Conservation (phyloP, 2,888 invertebrate genomes). For the Aleiodes alternator region DNA sequence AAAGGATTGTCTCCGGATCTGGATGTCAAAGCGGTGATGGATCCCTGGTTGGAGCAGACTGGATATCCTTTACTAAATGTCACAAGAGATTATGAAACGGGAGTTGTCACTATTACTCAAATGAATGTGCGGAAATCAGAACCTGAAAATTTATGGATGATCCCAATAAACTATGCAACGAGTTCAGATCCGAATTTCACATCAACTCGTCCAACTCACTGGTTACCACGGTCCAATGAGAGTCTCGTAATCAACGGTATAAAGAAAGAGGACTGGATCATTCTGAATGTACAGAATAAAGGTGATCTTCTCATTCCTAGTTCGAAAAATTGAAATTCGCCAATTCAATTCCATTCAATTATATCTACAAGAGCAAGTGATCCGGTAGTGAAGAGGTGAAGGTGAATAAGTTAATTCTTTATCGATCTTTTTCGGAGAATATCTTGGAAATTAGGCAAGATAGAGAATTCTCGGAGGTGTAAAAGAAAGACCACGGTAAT, state of each 20-base stretch:
- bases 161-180: constrained; percentile 77
- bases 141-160: constrained; percentile 63
- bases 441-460: too few species aligned
- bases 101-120: constrained; percentile 54
- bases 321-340: too few species aligned
- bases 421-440: too few species aligned
- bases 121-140: constrained; percentile 32
- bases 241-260: constrained; percentile 65
- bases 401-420: too few species aligned
- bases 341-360: too few species aligned
- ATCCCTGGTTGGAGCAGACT: constrained; percentile 75
- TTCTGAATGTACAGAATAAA: constrained; percentile 63
- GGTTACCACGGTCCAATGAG: constrained; percentile 68
- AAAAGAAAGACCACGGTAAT: too few species aligned
- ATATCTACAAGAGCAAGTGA: too few species aligned
- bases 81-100: constrained; percentile 60
- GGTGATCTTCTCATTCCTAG: constrained; percentile 64
- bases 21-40: constrained; percentile 58
- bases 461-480: too few species aligned
- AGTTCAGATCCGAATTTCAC: constrained; percentile 75
- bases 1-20: constrained; percentile 65
- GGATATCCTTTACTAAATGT: constrained; percentile 74
- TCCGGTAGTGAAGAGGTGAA: too few species aligned
- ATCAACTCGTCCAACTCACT: constrained; percentile 76
- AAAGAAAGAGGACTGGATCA: constrained; percentile 60